Conservation (phyloP, 2,888 invertebrate genomes). For the Papilio gigon region DNA sequence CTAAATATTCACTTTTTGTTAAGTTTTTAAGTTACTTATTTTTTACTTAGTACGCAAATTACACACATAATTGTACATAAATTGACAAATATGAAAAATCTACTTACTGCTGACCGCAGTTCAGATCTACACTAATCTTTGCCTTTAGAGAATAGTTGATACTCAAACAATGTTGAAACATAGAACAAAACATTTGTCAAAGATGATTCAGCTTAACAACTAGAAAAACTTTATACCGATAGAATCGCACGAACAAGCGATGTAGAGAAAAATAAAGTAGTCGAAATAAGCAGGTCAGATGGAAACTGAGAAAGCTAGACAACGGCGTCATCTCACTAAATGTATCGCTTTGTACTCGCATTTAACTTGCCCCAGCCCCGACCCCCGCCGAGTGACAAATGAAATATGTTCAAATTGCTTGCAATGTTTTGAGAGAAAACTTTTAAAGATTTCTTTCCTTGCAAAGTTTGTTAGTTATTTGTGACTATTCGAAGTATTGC, state of each 20-base stretch:
- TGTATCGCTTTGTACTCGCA: slow-evolving; percentile 47
- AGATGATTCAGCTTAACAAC: slow-evolving; percentile 8
- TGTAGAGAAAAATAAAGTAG: slow-evolving; percentile 20
- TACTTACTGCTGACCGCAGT: background rate
- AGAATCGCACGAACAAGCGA: slow-evolving; percentile 4
- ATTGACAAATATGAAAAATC: background rate
- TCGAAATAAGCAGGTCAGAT: slow-evolving; percentile 35
- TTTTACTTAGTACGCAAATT: too few relatives aligned
- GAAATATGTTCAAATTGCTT: slow-evolving; percentile 33
- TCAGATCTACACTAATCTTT: too few relatives aligned
- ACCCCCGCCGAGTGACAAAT: slow-evolving; percentile 40
- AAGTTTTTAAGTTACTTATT: too few relatives aligned
- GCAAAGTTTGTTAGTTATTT: slow-evolving; percentile 2
- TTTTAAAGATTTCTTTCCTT: slow-evolving; percentile 31
- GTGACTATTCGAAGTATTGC: too few relatives aligned
- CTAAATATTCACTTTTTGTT: too few relatives aligned
- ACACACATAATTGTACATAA: too few relatives aligned
- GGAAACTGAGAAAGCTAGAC: slow-evolving; percentile 41
- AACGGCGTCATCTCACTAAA: slow-evolving; percentile 48
- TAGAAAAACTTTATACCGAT: slow-evolving; percentile 8
- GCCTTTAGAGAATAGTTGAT: too few relatives aligned
- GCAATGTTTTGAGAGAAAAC: slow-evolving; percentile 22
- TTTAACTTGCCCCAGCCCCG: slow-evolving; percentile 41
- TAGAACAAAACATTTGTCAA: background rate
- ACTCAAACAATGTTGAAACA: background rate